Base-by-base conservation (phyloP, 2,113 vertebrate species). In the Muntiacus muntjak region DNA sequence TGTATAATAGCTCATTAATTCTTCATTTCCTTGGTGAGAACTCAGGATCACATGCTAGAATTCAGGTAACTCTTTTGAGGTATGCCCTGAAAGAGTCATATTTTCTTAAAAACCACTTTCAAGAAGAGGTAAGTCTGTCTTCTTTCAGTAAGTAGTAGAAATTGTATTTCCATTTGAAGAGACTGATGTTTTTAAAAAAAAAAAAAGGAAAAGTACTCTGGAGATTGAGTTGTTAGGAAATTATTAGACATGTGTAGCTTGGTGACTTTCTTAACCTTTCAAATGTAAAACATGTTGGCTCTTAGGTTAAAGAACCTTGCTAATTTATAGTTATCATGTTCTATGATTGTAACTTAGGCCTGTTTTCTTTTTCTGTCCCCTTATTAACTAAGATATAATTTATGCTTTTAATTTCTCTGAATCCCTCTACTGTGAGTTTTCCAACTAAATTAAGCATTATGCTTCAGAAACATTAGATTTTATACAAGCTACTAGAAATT, bases 161-260 rank as follows among this genome's bases (percentile, higher is more conserved):
- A 95, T 79, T 94, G 4, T 71, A 67, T 94, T 96, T 95, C n/a
- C 45, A 30, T 60, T 97, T 95, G 82, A 60, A 91, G 36, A 89
- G 52, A 90, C n/a, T 93, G 47, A 62, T 57, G 58, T 86, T 62
- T 25, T 86, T 62, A 7, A 2, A 74, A 74, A 30, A 62, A 55
- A 91, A 55, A 92, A 71, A 28, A 55, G 43, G 25, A 78, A 79
- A 95, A 96, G 67, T 45, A 90, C 85, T 52, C 12, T 95, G 43
- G 33, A 97, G 78, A 96, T 88, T 94, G 84, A 96, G 33, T 87
- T 95, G 83, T 91, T 98, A 67, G 87, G 96, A 96, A 96, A 92
- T 97, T 89, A 74, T 96, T 92, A 92, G 57, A 93, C 57, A 76
- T 58, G 13, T 93, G 67, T 98, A 90, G 19, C 25, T 92, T 88